These are phyloP conservation scores for Drosophila leonis DNA, from an alignment of 2,888 invertebrate genomes.

Conservation along the genomic window DNA sequence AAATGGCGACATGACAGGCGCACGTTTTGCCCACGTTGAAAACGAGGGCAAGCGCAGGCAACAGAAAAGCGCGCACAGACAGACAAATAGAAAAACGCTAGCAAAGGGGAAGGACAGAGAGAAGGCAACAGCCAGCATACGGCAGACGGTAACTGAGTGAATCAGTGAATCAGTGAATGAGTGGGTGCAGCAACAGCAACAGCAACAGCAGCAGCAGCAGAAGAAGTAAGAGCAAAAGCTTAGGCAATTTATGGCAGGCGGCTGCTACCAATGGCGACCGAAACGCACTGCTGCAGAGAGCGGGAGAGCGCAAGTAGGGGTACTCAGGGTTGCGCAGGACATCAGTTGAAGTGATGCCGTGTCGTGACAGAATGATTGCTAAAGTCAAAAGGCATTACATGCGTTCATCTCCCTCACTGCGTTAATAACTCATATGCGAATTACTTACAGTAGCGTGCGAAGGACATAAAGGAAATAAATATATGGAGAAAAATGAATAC, in stretches of 20 bases:
- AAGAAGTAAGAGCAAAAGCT: conserved; percentile 39
- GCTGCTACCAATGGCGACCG: conserved; percentile 38
- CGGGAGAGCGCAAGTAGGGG: neutral
- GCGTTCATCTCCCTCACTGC: conserved; percentile 28
- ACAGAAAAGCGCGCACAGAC: conserved; percentile 33
- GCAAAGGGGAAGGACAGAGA: neutral
- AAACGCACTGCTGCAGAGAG: conserved; percentile 15
- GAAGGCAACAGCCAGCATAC: conserved; percentile 6
- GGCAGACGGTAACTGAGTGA: conserved; percentile 46
- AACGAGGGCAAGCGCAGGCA: conserved; percentile 47
- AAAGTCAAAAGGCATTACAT: conserved; percentile 54
- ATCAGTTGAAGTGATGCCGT: conserved; percentile 31
- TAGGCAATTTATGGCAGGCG: conserved; percentile 61
- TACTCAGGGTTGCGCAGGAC: conserved; percentile 24
- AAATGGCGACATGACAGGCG: conserved; percentile 66
- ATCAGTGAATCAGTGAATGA: conserved; percentile 47
- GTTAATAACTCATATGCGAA: conserved; percentile 34
- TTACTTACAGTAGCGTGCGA: conserved; percentile 12
- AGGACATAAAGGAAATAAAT: conserved; percentile 3
- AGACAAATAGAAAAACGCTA: conserved; percentile 16
- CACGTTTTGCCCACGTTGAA: conserved; percentile 56
- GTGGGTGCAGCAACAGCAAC: conserved; percentile 29
- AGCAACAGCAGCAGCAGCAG: conserved; percentile 10
- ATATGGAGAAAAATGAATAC: neutral
- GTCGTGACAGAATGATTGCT: conserved; percentile 39